Base-by-base conservation (phyloP, 2,113 vertebrate species). In the Clarias batrachus region DNA sequence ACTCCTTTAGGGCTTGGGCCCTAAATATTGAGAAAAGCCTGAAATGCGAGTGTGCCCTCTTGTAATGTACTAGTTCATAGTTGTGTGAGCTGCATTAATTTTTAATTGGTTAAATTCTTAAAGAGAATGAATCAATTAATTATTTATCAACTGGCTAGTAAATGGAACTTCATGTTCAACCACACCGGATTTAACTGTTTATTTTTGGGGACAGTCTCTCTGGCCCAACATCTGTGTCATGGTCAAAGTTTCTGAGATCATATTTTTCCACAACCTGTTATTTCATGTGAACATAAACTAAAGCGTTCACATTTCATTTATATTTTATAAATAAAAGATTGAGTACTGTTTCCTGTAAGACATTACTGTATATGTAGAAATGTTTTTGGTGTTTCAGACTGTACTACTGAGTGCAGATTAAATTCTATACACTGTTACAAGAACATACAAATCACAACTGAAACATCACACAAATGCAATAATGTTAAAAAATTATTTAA, bases 401-500 rank as follows among this genome's bases (percentile, higher is more conserved):
- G 52, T 19, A 54, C 12, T 27, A 27, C 3, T 56, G 6, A 27
- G 13, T 74, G 1, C 3, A n/a, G 65, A 59, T 83, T 16, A 41
- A 54, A 37, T 33, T 68, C 27, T 82, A 19, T 14, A 56, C 27
- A 59, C 13, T 30, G n/a, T 16, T 19, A 76, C 14, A 48, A 59
- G 2, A 16, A 19, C 27, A 27, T 33, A 56, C 81, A 83, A 78
- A 48, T 60, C 37, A 62, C 54, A 79, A 68, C 9, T 13, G 23
- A 52, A 59, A 65, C 78, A 85, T 30, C 57, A 78, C 86, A 85
- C 23, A 19, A 52, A 78, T 23, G 9, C 62, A 66, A 30, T 13
- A 5, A 60, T 52, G 52, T 87, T 85, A 76, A 87, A 88, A 84
- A 56, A 81, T 84, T 87, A 85, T 87, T 89, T 85, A 82, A 78